Conservation (phyloP, 2,113 vertebrate genomes). For the Periophthalmus modestus region DNA sequence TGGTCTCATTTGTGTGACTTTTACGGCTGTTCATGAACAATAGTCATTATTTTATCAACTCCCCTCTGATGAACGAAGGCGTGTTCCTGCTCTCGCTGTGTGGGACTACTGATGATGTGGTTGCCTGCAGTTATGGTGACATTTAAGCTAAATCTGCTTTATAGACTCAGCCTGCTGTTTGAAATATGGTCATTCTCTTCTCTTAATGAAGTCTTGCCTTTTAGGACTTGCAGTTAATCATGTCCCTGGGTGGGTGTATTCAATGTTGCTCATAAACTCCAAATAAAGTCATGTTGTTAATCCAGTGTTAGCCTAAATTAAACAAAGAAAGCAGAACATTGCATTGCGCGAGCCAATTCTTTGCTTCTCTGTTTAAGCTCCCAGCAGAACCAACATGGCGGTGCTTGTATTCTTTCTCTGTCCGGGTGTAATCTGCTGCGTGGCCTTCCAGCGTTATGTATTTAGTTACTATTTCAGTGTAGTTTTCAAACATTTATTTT, state of each 20-base stretch:
- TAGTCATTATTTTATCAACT: slow-evolving; percentile 10
- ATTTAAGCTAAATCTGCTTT: slow-evolving; percentile 56
- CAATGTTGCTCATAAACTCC: slow-evolving; percentile 44
- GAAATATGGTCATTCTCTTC: slow-evolving; percentile 33
- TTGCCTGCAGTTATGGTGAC: slow-evolving; percentile 65
- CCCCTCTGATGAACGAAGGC: slow-evolving; percentile 13
- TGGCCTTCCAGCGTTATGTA: slow-evolving; percentile 39
- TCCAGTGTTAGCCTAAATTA: slow-evolving; percentile 17
- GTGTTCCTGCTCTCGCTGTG: slow-evolving; percentile 4
- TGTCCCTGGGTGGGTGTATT: slow-evolving; percentile 34
- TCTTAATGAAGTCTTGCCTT: slow-evolving; percentile 45
- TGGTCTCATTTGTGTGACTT: slow-evolving; percentile 28
- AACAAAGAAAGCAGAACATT: slow-evolving; percentile 47
- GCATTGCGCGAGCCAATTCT: slow-evolving; percentile 42
- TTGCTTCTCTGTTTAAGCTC: slow-evolving; percentile 41
- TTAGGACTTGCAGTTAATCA: slow-evolving; percentile 30
- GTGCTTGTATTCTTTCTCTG: slow-evolving; percentile 36
- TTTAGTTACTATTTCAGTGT: slow-evolving; percentile 20
- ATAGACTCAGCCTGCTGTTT: slow-evolving; percentile 25
- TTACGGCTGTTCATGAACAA: slow-evolving; percentile 14
- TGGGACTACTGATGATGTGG: slow-evolving; percentile 21
- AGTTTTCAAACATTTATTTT: slow-evolving; percentile 18
- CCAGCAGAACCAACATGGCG: slow-evolving; percentile 34
- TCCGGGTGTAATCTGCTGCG: slow-evolving; percentile 39
- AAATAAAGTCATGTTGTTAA: slow-evolving; percentile 31